Evolutionary conservation across 2,113 vertebrate genomes (phyloP).

Genomic region (Marmota flaviventris): DNA sequence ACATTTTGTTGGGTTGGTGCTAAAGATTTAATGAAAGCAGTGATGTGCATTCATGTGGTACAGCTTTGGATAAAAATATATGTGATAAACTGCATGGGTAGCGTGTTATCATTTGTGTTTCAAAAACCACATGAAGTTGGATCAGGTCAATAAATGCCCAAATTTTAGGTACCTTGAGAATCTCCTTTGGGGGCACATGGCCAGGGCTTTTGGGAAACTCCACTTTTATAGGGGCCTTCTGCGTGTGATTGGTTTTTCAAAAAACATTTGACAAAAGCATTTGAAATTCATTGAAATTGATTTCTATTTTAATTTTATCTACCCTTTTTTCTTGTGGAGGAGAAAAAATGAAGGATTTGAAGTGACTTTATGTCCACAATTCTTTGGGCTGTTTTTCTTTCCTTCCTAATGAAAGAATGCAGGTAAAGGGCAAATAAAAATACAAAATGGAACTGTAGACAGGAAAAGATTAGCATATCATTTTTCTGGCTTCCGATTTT

Average conservation of each 20-base stretch:
- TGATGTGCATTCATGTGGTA: neutral
- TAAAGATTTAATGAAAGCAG: neutral
- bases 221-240: constrained; percentile 18
- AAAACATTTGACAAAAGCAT: constrained; percentile 51
- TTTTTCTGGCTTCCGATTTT: neutral
- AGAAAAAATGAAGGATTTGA: neutral
- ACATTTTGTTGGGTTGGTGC: neutral
- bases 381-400: neutral
- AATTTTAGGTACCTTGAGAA: neutral
- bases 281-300: constrained; percentile 42
- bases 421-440: constrained; percentile 18
- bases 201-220: neutral
- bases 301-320: constrained; percentile 59
- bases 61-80: neutral
- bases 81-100: neutral
- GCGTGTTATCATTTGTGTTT: neutral
- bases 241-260: neutral
- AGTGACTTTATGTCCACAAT: constrained; percentile 9
- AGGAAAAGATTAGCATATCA: neutral
- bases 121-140: neutral
- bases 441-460: neutral
- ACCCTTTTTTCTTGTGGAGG: neutral
- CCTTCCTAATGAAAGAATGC: neutral
- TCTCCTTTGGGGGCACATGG: neutral
- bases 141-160: neutral